These are phyloP conservation scores for Silurus glanis DNA, from an alignment of 2,113 vertebrate species.

Conservation along the genomic window DNA sequence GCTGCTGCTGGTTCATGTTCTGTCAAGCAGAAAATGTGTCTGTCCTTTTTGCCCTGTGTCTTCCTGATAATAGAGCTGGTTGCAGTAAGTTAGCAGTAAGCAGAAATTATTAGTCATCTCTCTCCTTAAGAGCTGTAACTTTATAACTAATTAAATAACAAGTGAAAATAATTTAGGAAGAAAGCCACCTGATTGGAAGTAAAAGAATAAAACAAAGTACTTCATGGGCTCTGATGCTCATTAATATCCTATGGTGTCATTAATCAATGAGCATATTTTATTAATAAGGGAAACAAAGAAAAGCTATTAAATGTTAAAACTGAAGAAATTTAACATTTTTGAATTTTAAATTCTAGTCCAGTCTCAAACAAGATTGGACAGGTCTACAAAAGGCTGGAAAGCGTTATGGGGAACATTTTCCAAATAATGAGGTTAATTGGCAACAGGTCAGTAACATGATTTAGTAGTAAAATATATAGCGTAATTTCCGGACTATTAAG, in stretches of 20 bases:
- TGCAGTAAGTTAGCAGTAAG: slow-evolving; percentile 1
- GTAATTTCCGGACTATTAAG: too few relatives aligned
- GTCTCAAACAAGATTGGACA: too few relatives aligned
- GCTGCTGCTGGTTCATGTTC: background rate
- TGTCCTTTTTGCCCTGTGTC: background rate
- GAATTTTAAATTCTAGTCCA: too few relatives aligned
- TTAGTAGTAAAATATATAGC: too few relatives aligned
- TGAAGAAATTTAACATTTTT: too few relatives aligned
- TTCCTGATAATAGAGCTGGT: slow-evolving; percentile 7
- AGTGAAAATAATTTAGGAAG: slow-evolving; percentile 55
- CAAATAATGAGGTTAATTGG: too few relatives aligned
- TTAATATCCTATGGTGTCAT: slow-evolving; percentile 82
- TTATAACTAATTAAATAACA: slow-evolving; percentile 15
- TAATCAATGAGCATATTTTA: slow-evolving; percentile 61
- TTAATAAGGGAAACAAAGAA: too few relatives aligned
- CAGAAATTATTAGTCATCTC: too few relatives aligned
- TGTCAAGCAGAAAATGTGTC: slow-evolving; percentile 17
- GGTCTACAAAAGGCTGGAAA: too few relatives aligned
- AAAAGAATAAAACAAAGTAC: slow-evolving; percentile 73
- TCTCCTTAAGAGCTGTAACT: background rate
- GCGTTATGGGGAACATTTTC: too few relatives aligned
- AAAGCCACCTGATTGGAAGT: slow-evolving; percentile 63
- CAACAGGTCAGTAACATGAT: too few relatives aligned
- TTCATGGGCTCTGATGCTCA: slow-evolving; percentile 72
- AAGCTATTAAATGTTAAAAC: too few relatives aligned